phyloP scores from a whole-genome alignment of 2,797 vertebrate genomes.

The Notoglanidium macrostoma region DNA sequence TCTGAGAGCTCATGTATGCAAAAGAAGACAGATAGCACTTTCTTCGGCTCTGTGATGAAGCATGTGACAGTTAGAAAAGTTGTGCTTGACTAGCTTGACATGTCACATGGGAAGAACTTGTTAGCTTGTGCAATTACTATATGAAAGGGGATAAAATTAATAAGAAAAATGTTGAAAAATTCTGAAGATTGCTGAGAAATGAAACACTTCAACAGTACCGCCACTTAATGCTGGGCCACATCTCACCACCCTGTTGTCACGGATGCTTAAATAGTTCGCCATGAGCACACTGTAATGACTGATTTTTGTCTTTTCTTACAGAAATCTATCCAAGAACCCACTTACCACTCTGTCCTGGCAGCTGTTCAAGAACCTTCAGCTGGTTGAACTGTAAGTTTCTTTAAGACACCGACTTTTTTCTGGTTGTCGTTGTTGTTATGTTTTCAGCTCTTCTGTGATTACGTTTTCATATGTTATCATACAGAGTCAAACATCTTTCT shows the following conservation, averaged over 20 bases:
- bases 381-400: slow-evolving; percentile 93
- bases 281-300: neutral
- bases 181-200: neutral
- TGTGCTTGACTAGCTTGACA: neutral
- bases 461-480: neutral
- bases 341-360: slow-evolving; percentile 95
- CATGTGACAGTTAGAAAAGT: neutral
- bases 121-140: neutral
- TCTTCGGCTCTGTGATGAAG: neutral
- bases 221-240: neutral
- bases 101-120: neutral
- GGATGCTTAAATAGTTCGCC: neutral
- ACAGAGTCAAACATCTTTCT: neutral
- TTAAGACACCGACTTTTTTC: neutral
- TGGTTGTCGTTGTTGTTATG: neutral
- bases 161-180: neutral
- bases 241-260: neutral
- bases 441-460: neutral
- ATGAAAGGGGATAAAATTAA: neutral
- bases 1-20: neutral
- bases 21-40: neutral
- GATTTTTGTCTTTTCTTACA: slow-evolving; percentile 67
- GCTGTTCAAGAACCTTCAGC: slow-evolving; percentile 96
- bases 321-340: slow-evolving; percentile 97
- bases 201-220: neutral